phyloP scores from a whole-genome alignment of 2,113 vertebrate genomes.

The human region GRCh38 chr14:96851501-96852000 shows the following conservation, averaged over 20 bases:
- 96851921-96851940: background rate
- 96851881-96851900: background rate
- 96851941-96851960: background rate
- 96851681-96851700: background rate
- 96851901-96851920: too few relatives aligned
- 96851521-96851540: background rate
- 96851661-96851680: background rate
- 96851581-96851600: background rate
- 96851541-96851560: slow-evolving; percentile 16
- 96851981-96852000: background rate
- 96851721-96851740: background rate
- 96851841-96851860: background rate
- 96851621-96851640: background rate
- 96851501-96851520: slow-evolving; percentile 1
- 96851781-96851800: background rate
- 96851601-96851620: slow-evolving; percentile 17
- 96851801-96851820: fast-evolving
- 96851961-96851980: background rate
- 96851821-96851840: background rate
- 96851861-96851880: fast-evolving
- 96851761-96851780: background rate
- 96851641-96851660: background rate
- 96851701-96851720: background rate
- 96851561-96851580: background rate
- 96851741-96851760: background rate